A percentile compares a stretch with the other conserved stretches of the same genome.
Evolutionary conservation across 2,113 vertebrate genomes (phyloP).

Genomic region (Hippopotamus amphibius): DNA sequence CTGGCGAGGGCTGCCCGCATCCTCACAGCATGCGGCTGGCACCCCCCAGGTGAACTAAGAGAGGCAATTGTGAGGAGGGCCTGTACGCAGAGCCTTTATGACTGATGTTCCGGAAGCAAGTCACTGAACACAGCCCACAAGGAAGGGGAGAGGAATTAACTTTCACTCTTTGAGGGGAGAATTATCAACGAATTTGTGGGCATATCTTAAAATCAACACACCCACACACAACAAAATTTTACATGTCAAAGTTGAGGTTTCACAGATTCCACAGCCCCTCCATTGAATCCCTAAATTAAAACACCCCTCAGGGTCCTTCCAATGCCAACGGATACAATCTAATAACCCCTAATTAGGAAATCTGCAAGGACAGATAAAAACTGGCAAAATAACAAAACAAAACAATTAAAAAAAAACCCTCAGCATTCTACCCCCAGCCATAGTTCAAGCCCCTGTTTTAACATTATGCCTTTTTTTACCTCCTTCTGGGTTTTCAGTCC

Average conservation of each 20-base stretch:
- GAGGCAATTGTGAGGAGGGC: neutral
- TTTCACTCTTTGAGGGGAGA: neutral
- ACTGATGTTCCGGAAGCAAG: neutral
- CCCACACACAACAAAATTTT: neutral
- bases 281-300: neutral
- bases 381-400: neutral
- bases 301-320: neutral
- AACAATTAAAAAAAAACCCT: neutral
- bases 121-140: neutral
- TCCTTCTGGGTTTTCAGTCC: neutral
- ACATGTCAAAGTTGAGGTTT: neutral
- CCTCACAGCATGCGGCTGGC: neutral
- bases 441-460: neutral
- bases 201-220: neutral
- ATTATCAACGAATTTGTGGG: neutral
- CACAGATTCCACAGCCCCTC: neutral
- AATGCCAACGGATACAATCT: neutral
- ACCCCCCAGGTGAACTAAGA: neutral
- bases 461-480: too few relatives aligned
- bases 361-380: neutral
- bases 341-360: neutral
- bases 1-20: neutral
- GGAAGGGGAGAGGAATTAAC: neutral
- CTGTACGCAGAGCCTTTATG: neutral
- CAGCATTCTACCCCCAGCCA: too few relatives aligned